These are phyloP conservation scores for Parnassius mnemosyne DNA, from an alignment of 2,888 invertebrate species.

Conservation along the genomic window DNA sequence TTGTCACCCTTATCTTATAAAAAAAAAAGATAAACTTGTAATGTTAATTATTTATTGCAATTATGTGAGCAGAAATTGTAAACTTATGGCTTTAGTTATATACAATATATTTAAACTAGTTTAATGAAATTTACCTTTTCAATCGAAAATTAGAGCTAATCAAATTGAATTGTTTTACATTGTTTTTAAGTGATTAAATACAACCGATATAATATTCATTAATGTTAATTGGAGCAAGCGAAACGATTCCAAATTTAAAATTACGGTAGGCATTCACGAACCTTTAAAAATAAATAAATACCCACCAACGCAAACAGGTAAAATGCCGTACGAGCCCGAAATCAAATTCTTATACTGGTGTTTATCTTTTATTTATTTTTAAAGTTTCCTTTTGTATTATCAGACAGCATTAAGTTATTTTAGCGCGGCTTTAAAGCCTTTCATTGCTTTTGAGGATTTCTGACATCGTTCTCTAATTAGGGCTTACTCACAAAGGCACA, in stretches of 20 bases:
- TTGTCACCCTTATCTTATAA: too few relatives aligned
- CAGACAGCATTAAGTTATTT: neutral
- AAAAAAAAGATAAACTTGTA: too few relatives aligned
- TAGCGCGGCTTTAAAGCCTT: neutral
- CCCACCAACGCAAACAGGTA: neutral
- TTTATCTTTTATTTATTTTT: constrained; percentile 1
- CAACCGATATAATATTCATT: neutral
- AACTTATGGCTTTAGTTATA: too few relatives aligned
- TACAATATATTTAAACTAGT: too few relatives aligned
- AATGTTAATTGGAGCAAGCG: neutral
- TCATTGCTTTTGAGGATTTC: neutral
- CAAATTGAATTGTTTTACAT: too few relatives aligned
- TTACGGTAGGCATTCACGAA: constrained; percentile 1
- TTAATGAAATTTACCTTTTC: too few relatives aligned
- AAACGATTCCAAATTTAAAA: neutral
- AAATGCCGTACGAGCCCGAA: constrained; percentile 4
- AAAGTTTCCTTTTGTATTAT: neutral
- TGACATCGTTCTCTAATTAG: neutral
- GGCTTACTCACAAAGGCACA: neutral
- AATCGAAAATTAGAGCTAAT: too few relatives aligned
- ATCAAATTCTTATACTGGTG: neutral
- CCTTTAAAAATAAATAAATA: neutral
- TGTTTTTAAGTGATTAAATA: too few relatives aligned
- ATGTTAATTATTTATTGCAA: too few relatives aligned
- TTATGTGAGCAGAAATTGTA: too few relatives aligned